Evolutionary conservation across 2,888 invertebrate species (phyloP).

Genomic region (Lepidocyrtoides sp.): DNA sequence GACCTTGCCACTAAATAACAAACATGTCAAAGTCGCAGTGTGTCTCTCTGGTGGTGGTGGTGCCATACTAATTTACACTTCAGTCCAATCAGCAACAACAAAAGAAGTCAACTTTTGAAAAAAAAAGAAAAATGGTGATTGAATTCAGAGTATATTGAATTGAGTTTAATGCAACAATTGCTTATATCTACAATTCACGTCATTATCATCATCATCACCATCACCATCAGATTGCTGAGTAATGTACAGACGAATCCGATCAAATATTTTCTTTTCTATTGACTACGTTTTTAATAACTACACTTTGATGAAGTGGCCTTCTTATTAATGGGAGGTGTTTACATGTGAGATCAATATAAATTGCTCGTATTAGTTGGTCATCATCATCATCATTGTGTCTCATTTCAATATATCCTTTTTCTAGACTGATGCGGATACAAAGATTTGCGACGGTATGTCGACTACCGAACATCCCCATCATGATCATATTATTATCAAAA

Average conservation of each 20-base stretch:
- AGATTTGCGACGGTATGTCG: not conserved
- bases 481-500: not conserved
- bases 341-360: conserved; percentile 47
- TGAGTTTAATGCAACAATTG: too few species aligned
- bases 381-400: not conserved
- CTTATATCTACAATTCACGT: not conserved
- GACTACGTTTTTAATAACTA: not conserved
- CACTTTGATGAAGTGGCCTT: not conserved
- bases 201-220: not conserved
- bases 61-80: conserved; percentile 45
- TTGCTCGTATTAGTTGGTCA: conserved; percentile 54
- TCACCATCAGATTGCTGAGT: not conserved
- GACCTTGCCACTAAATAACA: conserved; percentile 45
- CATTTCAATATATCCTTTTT: conserved; percentile 27
- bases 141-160: not conserved
- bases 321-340: conserved; percentile 34
- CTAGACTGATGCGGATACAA: not conserved
- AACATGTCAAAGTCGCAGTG: not conserved
- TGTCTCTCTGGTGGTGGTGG: not conserved
- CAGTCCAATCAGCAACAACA: conserved; percentile 25
- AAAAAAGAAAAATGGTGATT: not conserved
- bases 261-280: not conserved
- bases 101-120: not conserved
- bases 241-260: not conserved
- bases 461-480: not conserved